Base-by-base conservation (phyloP, 2,797 vertebrate species). In the Phyllotis vaccarum region DNA sequence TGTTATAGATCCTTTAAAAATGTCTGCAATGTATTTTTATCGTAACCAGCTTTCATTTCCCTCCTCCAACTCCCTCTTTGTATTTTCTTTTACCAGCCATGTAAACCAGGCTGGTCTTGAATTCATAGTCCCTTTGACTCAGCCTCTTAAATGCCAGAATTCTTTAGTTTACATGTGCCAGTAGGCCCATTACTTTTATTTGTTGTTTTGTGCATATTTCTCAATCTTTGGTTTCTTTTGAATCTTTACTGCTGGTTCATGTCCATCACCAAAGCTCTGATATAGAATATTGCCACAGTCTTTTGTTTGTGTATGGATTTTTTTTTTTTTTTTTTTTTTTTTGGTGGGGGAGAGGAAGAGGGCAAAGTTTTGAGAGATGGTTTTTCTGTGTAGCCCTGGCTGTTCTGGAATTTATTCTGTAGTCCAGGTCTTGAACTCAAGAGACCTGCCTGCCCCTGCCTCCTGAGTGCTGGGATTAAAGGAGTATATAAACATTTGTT, bases 271-370 rank as follows among this genome's bases (percentile, higher is more conserved):
- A 29, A 46, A 82, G 58, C 37, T 89, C 78, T 95, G 80, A 62
- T 90, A 79, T 94, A 87, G 19, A 86, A 54, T 95, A 70, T 87
- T 96, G 75, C 56, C 60, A 46, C 60, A 85, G 68, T 89, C 12
- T 88, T 58, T 81, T 88, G 40, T 64, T 46, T 83, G 68, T 24
- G 10, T 9, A 37, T 82, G 46, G 46, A 49, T 49, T 5, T 49
- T 31, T 34, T 66, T 40, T n/a, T n/a, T n/a, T n/a, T n/a, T 82
- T 43, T 60, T 6, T 66, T 6, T 79, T 34, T 52, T 78, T 78
- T 52, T 58, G 58, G 16, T 24, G 29, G 49, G 49, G 54, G 21
- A 21, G 24, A 13, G 52, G 11, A 13, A 2, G n/a, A 16, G 17
- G 17, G 9, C 68, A 70, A 14, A 27, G 37, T 62, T 82, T 82